These are phyloP conservation scores for Congeria kusceri DNA, from an alignment of 2,888 invertebrate species.

Conservation along the genomic window DNA sequence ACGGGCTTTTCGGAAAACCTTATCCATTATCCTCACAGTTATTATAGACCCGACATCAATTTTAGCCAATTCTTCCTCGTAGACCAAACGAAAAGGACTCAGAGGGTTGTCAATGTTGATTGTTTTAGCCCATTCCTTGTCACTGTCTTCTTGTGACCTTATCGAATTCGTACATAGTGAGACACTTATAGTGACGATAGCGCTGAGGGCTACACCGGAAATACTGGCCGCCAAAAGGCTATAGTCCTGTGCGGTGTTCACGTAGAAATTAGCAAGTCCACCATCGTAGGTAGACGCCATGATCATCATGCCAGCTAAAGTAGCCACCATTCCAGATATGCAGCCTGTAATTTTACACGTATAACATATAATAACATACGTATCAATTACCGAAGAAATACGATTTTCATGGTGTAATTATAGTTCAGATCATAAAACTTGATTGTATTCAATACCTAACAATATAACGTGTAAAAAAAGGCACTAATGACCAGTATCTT, in stretches of 20 bases:
- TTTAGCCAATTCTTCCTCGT: constrained; percentile 71
- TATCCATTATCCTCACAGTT: constrained; percentile 57
- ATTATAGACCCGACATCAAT: constrained; percentile 47
- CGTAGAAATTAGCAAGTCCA: constrained; percentile 72
- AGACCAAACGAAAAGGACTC: constrained; percentile 69
- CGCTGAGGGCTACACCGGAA: constrained; percentile 66
- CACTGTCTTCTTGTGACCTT: constrained; percentile 50
- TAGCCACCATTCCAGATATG: constrained; percentile 65
- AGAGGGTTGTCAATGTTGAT: constrained; percentile 78
- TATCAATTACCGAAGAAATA: too few species aligned
- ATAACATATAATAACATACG: too few species aligned
- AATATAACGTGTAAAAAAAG: neutral
- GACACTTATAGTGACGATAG: constrained; percentile 69
- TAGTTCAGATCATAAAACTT: too few species aligned
- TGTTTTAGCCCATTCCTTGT: constrained; percentile 73
- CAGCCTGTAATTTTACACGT: too few species aligned
- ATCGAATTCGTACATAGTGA: constrained; percentile 74
- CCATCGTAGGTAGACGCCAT: constrained; percentile 73
- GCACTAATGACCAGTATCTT: too few species aligned
- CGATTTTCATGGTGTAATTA: too few species aligned
- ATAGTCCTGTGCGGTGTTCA: constrained; percentile 72
- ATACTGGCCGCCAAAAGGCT: constrained; percentile 74
- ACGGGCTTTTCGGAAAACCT: constrained; percentile 58
- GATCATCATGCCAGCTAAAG: constrained; percentile 66
- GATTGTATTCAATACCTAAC: too few species aligned